A percentile compares a stretch with the other conserved stretches of the same genome.
phyloP scores from a whole-genome alignment of 2,797 vertebrate species.

The Enteromius thamalakanensis region DNA sequence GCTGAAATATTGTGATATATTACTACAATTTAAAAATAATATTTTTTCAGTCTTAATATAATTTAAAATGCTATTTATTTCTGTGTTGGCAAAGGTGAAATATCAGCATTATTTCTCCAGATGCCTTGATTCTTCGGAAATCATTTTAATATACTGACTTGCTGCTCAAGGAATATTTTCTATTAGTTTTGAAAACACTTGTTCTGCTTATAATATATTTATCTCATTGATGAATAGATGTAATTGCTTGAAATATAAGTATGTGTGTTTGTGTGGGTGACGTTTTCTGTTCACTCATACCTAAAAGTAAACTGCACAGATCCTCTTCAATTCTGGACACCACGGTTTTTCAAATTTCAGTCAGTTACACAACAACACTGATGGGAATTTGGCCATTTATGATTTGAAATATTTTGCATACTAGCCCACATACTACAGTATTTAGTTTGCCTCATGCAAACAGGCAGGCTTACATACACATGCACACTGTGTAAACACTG shows the following conservation, averaged over 20 bases:
- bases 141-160: not conserved
- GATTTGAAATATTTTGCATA: conserved; percentile 29
- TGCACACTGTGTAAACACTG: conserved; percentile 23
- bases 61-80: not conserved
- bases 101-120: not conserved
- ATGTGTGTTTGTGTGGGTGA: not conserved
- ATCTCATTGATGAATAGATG: not conserved
- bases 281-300: not conserved
- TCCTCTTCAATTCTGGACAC: not conserved
- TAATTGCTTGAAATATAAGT: no score
- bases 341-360: not conserved
- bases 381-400: not conserved
- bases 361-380: not conserved
- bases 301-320: not conserved
- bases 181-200: not conserved
- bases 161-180: not conserved
- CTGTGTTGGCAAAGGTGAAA: not conserved
- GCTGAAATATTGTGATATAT: not conserved
- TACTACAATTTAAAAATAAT: not conserved
- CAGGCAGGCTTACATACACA: conserved; percentile 18
- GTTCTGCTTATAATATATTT: not conserved
- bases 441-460: conserved; percentile 8
- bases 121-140: not conserved
- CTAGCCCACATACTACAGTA: not conserved
- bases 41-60: not conserved